Evolutionary conservation across 2,888 invertebrate genomes (phyloP), one percentile per base, ranked within the genome.

Genomic region (Drosophila bunnanda): DNA sequence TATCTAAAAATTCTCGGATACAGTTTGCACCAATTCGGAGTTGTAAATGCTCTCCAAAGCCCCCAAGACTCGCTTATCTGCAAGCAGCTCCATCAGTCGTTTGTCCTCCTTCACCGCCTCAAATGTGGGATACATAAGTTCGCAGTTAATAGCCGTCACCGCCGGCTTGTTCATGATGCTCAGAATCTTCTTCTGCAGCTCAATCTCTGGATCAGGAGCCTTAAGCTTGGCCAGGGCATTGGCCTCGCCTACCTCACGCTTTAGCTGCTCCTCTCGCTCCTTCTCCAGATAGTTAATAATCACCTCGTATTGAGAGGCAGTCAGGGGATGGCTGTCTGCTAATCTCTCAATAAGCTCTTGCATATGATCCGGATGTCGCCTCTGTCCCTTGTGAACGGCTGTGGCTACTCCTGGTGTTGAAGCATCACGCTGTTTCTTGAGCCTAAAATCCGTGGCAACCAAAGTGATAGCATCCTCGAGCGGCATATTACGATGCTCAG

Each of bases 401-500:
- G 43, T 6, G 56, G 52, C 0, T 2, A 15, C 10, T 6, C 36
- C 2, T 1, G 43, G 32, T 15, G 30, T 36, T 25, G 41, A 41
- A 0, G 73, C 66, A 10, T 95, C 81, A 91, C 93, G 77, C 8
- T 93, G 92, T 91, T 94, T 93, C 88, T 95, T 95, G 28, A 93
- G 93, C 30, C 94, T 94, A 88, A 95, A 95, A 86, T 97, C 96
- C 1, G 95, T 94, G 10, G 95, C 94, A 34, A 98, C 93, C 74
- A 98, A 93, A 77, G 94, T 94, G 67, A 98, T 93, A 0, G 98
- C 97, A 92, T 98, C 98, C 62, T 98, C 98, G 41, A 98, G 91
- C 0, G 98, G 98, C 97, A 98, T 98, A 93, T 98, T 98, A 81
- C 98, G 95, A 92, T 98, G 98, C 91, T 98, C 98, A 95, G 93